Percentiles rank a stretch among this genome's conserved stretches.
Conservation (phyloP, 2,888 invertebrate genomes). For the Seira sanloemensis region DNA sequence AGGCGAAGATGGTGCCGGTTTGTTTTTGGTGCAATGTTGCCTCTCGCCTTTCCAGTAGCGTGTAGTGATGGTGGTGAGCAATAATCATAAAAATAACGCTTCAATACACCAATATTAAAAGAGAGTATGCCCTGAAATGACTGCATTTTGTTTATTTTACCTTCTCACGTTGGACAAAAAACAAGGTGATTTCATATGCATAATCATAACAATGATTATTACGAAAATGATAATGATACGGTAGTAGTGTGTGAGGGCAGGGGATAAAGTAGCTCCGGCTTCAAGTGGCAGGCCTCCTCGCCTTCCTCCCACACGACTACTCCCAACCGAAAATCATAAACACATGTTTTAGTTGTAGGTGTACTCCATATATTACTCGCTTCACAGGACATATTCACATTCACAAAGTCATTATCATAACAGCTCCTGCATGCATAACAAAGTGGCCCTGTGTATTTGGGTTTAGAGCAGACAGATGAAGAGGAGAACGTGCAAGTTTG, state of each 20-base stretch:
- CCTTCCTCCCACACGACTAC: background rate
- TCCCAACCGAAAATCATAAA: background rate
- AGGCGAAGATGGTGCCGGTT: too few relatives aligned
- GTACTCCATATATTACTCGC: background rate
- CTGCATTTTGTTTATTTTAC: too few relatives aligned
- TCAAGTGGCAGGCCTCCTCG: background rate
- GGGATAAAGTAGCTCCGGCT: background rate
- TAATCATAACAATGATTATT: constrained; percentile 23
- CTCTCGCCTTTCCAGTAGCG: too few relatives aligned
- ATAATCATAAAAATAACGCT: background rate
- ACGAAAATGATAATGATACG: constrained; percentile 19
- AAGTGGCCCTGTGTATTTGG: constrained; percentile 12
- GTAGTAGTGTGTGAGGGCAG: background rate
- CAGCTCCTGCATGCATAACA: constrained; percentile 51
- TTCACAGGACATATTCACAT: constrained; percentile 14
- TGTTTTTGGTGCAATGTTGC: too few relatives aligned
- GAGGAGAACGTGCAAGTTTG: background rate
- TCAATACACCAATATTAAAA: too few relatives aligned
- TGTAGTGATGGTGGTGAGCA: too few relatives aligned
- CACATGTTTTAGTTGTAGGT: constrained; percentile 10
- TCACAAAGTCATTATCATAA: constrained; percentile 48
- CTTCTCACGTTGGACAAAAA: background rate
- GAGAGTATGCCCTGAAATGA: too few relatives aligned
- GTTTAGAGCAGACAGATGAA: background rate
- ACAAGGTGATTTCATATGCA: constrained; percentile 42